A percentile compares a stretch with the other conserved stretches of the same genome.
These are phyloP conservation scores for Bombus huntii DNA, from an alignment of 1,140 invertebrate genomes.

Conservation along the genomic window DNA sequence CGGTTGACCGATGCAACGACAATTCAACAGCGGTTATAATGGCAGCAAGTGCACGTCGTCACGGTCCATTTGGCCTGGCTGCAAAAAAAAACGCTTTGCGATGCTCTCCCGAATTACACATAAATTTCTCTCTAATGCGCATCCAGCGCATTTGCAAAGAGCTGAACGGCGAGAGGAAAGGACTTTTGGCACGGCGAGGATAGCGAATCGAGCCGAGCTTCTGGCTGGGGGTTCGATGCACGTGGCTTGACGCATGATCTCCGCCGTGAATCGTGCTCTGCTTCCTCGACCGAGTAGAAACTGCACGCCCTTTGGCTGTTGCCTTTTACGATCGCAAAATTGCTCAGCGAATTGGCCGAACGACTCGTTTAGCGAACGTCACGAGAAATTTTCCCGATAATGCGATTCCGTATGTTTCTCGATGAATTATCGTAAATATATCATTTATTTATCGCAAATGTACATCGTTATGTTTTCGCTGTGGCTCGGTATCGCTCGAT, in stretches of 20 bases:
- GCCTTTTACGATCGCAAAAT: neutral
- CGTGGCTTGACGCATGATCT: constrained; percentile 8
- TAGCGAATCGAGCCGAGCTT: neutral
- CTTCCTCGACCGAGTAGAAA: neutral
- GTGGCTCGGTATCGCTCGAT: neutral
- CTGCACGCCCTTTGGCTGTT: neutral
- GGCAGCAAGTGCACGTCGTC: neutral
- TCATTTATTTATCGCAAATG: constrained; percentile 1
- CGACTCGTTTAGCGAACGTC: neutral
- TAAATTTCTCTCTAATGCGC: constrained; percentile 38
- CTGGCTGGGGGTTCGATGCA: neutral
- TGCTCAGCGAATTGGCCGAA: neutral
- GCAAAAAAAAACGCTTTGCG: constrained; percentile 10
- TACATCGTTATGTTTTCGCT: constrained; percentile 27
- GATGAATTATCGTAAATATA: neutral
- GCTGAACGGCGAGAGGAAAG: neutral
- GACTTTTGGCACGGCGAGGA: constrained; percentile 29
- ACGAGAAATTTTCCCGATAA: neutral
- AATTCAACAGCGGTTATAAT: constrained; percentile 10
- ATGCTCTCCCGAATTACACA: constrained; percentile 25
- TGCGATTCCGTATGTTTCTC: constrained; percentile 12
- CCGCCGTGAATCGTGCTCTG: neutral
- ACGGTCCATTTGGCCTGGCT: constrained; percentile 14
- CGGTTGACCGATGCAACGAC: neutral
- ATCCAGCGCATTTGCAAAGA: constrained; percentile 22